Percentiles rank a stretch among this genome's conserved stretches.
phyloP scores from a whole-genome alignment of 2,888 invertebrate genomes.

The Spodoptera exigua region DNA sequence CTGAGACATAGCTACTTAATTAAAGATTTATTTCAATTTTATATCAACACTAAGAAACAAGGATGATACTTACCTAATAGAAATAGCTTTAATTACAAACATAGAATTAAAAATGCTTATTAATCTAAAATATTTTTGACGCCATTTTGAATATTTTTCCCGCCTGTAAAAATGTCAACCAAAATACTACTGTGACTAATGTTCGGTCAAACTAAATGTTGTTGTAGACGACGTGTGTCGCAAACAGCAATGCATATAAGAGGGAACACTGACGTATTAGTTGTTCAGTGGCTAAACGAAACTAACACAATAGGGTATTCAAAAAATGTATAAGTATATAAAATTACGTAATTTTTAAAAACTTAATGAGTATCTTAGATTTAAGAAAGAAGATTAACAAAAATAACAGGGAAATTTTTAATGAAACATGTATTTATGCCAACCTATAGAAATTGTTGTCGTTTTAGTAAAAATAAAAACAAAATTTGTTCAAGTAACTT shows the following conservation, averaged over 20 bases:
- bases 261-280: slow-evolving; percentile 55
- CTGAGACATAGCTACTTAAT: background rate
- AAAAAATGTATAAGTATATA: slow-evolving; percentile 56
- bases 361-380: no score
- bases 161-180: slow-evolving; percentile 35
- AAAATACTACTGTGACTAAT: slow-evolving; percentile 58
- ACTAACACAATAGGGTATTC: slow-evolving; percentile 41
- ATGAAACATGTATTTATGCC: no score
- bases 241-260: slow-evolving; percentile 61
- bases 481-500: no score
- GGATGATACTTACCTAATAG: no score
- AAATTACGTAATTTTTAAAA: no score
- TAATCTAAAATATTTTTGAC: background rate
- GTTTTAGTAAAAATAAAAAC: no score
- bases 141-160: slow-evolving; percentile 18
- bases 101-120: no score
- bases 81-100: background rate
- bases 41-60: no score
- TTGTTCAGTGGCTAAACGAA: slow-evolving; percentile 13
- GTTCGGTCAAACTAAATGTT: slow-evolving; percentile 62
- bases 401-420: no score
- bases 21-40: slow-evolving; percentile 1
- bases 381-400: no score
- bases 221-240: slow-evolving; percentile 76
- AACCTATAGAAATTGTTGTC: no score